These are phyloP conservation scores for Vespertilio murinus DNA, from an alignment of 2,797 vertebrate genomes.

Conservation along the genomic window DNA sequence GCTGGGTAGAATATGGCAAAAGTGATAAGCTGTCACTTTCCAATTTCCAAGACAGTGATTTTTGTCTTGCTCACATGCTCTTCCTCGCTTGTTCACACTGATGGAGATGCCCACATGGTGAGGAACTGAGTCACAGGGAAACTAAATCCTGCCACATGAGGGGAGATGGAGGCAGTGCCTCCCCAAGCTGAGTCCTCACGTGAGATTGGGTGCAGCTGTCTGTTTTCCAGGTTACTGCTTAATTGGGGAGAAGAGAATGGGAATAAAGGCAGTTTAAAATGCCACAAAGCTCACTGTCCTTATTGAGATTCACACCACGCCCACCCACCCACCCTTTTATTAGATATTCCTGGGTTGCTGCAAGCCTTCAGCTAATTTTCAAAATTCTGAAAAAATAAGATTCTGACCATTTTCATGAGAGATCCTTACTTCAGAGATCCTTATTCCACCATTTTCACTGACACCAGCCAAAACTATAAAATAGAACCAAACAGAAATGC, in stretches of 20 bases:
- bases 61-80: background rate
- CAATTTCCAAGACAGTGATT: background rate
- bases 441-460: background rate
- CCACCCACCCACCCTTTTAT: background rate
- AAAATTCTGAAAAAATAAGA: slow-evolving; percentile 17
- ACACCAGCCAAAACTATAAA: background rate
- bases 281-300: background rate
- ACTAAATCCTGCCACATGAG: background rate
- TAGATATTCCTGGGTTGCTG: background rate
- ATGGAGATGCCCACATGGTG: background rate
- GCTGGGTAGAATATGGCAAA: background rate
- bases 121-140: background rate
- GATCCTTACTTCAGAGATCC: background rate
- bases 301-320: background rate
- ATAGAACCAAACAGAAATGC: background rate
- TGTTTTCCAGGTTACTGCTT: background rate
- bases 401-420: background rate
- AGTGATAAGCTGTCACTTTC: background rate
- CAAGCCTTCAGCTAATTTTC: background rate
- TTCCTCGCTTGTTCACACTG: background rate
- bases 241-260: background rate
- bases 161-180: background rate
- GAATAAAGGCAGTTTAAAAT: background rate
- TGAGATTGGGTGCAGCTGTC: background rate
- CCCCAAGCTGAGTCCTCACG: background rate